A percentile compares a stretch with the other conserved stretches of the same genome.
phyloP scores from a whole-genome alignment of 2,113 vertebrate genomes.

The Myiopsitta monachus region DNA sequence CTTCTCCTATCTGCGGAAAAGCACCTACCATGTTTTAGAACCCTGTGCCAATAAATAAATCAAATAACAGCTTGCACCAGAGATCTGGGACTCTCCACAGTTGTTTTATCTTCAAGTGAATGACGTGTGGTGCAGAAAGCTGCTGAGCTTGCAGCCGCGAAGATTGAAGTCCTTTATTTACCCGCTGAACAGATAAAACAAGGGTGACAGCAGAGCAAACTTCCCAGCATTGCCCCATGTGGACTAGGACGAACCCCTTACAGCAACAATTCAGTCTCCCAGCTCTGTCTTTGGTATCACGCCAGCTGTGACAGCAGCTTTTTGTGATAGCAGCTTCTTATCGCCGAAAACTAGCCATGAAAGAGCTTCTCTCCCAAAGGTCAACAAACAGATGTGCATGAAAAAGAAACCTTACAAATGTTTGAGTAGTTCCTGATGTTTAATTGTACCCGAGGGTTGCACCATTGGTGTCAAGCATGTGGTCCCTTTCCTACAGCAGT shows the following conservation, averaged over 20 bases:
- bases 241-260: not conserved
- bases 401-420: conserved; percentile 23
- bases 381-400: conserved; percentile 48
- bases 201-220: conserved; percentile 1
- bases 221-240: not conserved
- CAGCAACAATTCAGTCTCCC: not conserved
- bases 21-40: not conserved
- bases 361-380: not conserved
- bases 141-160: conserved; percentile 39
- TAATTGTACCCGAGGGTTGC: not conserved
- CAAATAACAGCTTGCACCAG: not conserved
- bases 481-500: not conserved
- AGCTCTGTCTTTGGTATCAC: not conserved
- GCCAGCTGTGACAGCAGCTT: not conserved
- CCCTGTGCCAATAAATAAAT: conserved; percentile 34
- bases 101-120: not conserved
- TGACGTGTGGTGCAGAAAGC: conserved; percentile 3
- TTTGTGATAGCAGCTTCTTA: conserved; percentile 11
- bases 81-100: not conserved
- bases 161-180: conserved; percentile 27
- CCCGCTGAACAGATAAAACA: not conserved
- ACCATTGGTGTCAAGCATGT: not conserved
- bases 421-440: conserved; percentile 50
- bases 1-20: not conserved
- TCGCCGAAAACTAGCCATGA: not conserved